Evolutionary conservation across 53 echinoderm and acorn worm genomes (phyloP), one percentile per base, ranked within the genome.

Genomic region (Mesocentrotus franciscanus): DNA sequence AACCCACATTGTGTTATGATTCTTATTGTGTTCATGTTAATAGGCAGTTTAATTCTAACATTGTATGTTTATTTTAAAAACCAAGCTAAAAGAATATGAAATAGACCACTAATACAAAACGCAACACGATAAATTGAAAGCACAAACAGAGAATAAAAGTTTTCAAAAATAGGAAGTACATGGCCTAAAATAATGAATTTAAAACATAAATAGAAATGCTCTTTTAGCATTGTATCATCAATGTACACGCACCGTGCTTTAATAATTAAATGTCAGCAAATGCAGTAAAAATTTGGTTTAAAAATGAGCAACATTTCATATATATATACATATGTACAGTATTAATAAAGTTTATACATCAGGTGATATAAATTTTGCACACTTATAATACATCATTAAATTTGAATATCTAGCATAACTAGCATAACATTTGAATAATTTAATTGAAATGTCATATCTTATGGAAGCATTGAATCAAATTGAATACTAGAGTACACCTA

Each of bases 301-400:
- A 57, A 87, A 87, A 87, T 81, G 87, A 87, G 87, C 87, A 87
- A 87, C 58, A 87, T 87, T 34, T 81, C 39, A 81, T 81, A 75
- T 74, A 9, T 85, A 85, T 85, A 57, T 87, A 87, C 87, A 87
- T 87, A 87, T 87, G 6, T 87, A 87, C 87, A 87, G 11, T 58
- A 57, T 24, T 26, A 84, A 84, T 84, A 87, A 9, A 87, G n/a
- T 87, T 59, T 87, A 22, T 87, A 87, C 87, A 57, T 58, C n/a
- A 85, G 58, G 24, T 87, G 14, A 57, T 58, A n/a, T 57, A 87
- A n/a, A 87, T 20, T 84, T 58, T 87, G 58, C 87, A 87, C 87
- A 87, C 56, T 29, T 59, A 57, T 58, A 58, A 58, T n/a, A 57
- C 27, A 58, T 57, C 3, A 16, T 16, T 58, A 26, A 56, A 87